Evolutionary conservation across 2,888 invertebrate genomes (phyloP).

Genomic region (Mythimna pallens): DNA sequence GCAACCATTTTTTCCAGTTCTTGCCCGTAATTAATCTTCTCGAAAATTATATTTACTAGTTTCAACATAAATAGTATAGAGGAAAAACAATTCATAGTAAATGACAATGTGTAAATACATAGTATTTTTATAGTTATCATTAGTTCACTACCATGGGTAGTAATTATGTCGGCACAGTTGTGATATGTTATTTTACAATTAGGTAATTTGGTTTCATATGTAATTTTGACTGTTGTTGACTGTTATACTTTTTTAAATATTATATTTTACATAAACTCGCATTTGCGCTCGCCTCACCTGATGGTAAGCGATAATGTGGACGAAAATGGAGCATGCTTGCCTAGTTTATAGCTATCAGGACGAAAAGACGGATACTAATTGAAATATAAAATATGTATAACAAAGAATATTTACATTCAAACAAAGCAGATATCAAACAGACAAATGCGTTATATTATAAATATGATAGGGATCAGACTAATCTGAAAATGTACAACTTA

Average conservation of each 20-base stretch:
- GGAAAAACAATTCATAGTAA: constrained; percentile 12
- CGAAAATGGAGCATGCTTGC: too few species aligned
- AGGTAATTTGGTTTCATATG: not conserved
- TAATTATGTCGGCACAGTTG: constrained; percentile 1
- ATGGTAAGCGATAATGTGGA: too few species aligned
- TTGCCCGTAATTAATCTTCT: not conserved
- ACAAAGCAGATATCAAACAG: not conserved
- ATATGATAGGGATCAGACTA: not conserved
- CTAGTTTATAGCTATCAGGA: too few species aligned
- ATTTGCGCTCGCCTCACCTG: too few species aligned
- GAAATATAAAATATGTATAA: not conserved
- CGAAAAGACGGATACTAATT: not conserved
- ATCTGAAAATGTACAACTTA: not conserved
- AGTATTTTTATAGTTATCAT: constrained; percentile 17
- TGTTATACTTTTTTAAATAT: too few species aligned
- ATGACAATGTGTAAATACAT: constrained; percentile 7
- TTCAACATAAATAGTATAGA: not conserved
- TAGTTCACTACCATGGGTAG: not conserved
- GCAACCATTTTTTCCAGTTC: not conserved
- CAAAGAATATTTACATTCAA: not conserved
- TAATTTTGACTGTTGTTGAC: not conserved
- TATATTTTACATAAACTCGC: too few species aligned
- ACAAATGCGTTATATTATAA: not conserved
- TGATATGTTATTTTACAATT: constrained; percentile 20
- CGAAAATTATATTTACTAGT: not conserved